Percentiles rank a stretch among this genome's conserved stretches.
Evolutionary conservation across 2,888 invertebrate species (phyloP).

Genomic region (Lasioglossum figueresi): DNA sequence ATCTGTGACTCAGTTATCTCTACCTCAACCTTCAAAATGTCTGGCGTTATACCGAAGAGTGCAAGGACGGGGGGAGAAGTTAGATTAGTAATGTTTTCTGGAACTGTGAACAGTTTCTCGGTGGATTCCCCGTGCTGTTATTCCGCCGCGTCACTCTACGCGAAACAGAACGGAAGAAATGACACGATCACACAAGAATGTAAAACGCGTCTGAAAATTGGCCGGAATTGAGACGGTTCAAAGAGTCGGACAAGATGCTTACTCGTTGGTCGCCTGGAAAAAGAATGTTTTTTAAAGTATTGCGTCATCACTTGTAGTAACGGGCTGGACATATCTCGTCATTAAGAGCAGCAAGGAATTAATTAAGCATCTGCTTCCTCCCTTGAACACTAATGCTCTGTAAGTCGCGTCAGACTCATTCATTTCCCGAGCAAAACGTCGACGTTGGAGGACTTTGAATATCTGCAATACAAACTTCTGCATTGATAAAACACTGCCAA

Average conservation of each 20-base stretch:
- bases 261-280: slow-evolving; percentile 39
- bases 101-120: slow-evolving; percentile 14
- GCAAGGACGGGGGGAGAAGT: neutral
- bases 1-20: neutral
- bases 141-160: slow-evolving; percentile 16
- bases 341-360: slow-evolving; percentile 44
- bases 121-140: neutral
- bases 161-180: slow-evolving; percentile 55
- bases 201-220: slow-evolving; percentile 55
- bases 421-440: slow-evolving; percentile 2
- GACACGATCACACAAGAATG: slow-evolving; percentile 57
- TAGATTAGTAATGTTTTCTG: slow-evolving; percentile 9
- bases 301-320: slow-evolving; percentile 56
- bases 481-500: neutral
- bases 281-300: slow-evolving; percentile 52
- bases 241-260: slow-evolving; percentile 61
- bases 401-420: neutral
- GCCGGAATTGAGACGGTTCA: slow-evolving; percentile 69
- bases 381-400: slow-evolving; percentile 13
- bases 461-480: neutral
- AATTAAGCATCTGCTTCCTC: slow-evolving; percentile 58
- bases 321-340: slow-evolving; percentile 30
- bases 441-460: neutral
- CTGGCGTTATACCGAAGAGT: neutral
- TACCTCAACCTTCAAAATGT: neutral